phyloP scores from a whole-genome alignment of 2,113 vertebrate species.

The Notothenia coriiceps region DNA sequence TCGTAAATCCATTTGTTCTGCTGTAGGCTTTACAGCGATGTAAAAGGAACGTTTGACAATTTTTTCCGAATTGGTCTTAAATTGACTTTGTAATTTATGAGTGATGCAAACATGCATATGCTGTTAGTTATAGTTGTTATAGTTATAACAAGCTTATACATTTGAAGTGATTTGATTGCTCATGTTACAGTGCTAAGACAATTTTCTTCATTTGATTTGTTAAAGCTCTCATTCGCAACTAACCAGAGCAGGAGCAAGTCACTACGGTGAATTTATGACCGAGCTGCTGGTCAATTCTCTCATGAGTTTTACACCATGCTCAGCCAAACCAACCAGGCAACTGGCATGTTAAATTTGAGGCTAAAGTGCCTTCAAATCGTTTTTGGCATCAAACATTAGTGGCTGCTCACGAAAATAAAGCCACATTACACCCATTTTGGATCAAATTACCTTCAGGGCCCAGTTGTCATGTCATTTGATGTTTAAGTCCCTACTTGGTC shows the following conservation, averaged over 20 bases:
- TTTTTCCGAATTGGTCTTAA: constrained; percentile 1
- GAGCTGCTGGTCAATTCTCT: constrained; percentile 21
- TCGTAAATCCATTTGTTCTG: constrained; percentile 62
- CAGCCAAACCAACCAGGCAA: constrained; percentile 12
- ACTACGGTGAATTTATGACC: constrained; percentile 19
- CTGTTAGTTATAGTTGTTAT: neutral
- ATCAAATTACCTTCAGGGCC: constrained; percentile 50
- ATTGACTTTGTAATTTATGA: constrained; percentile 27
- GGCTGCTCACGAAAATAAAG: constrained; percentile 59
- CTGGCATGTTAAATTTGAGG: constrained; percentile 47
- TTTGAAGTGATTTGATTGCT: neutral
- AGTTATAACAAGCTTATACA: neutral
- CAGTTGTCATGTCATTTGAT: constrained; percentile 62
- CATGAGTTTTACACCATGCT: constrained; percentile 25
- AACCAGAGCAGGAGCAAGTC: constrained; percentile 16
- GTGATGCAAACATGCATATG: neutral
- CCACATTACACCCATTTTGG: constrained; percentile 56
- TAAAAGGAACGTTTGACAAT: constrained; percentile 18
- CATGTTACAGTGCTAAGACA: neutral
- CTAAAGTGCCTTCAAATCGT: constrained; percentile 54
- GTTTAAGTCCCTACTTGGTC: constrained; percentile 32
- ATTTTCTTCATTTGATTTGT: constrained; percentile 17
- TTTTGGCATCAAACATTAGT: constrained; percentile 69
- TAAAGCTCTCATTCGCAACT: constrained; percentile 22
- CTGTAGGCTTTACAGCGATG: constrained; percentile 33